phyloP scores from a whole-genome alignment of 1,140 invertebrate species.

The Drosophila kikkawai region DNA sequence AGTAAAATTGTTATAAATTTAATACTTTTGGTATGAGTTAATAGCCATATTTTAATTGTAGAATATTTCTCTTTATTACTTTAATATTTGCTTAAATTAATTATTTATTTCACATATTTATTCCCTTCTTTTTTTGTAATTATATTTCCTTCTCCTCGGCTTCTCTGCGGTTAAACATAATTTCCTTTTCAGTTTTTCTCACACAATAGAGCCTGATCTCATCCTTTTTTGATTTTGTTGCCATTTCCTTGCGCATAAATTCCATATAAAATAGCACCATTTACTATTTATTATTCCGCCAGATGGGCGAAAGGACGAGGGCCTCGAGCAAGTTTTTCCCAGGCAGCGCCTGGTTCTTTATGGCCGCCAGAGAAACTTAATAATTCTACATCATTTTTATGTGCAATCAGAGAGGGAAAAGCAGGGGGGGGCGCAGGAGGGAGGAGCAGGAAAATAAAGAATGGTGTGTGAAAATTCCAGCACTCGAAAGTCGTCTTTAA shows the following conservation, averaged over 20 bases:
- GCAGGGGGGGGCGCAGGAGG: neutral
- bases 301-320: slow-evolving; percentile 7
- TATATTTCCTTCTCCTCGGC: neutral
- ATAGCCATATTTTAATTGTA: neutral
- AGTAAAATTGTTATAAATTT: neutral
- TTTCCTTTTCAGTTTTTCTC: slow-evolving; percentile 12
- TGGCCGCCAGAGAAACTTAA: slow-evolving; percentile 60
- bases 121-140: neutral
- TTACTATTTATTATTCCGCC: slow-evolving; percentile 70
- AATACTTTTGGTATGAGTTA: neutral
- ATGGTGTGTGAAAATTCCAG: slow-evolving; percentile 9
- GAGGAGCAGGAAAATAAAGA: neutral
- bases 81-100: too few species aligned
- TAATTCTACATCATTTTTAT: slow-evolving; percentile 75
- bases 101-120: too few species aligned
- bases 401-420: slow-evolving; percentile 4
- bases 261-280: slow-evolving; percentile 70
- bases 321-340: neutral
- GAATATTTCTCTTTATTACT: neutral
- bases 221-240: slow-evolving; percentile 47
- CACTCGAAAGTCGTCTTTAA: slow-evolving; percentile 20
- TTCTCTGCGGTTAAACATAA: slow-evolving; percentile 5
- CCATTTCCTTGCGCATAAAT: slow-evolving; percentile 60
- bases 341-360: slow-evolving; percentile 36
- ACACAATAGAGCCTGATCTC: slow-evolving; percentile 8